A percentile compares a stretch with the other conserved stretches of the same genome.
Evolutionary conservation across 2,888 invertebrate species (phyloP).

Genomic region (Chrysolina oricalcia): DNA sequence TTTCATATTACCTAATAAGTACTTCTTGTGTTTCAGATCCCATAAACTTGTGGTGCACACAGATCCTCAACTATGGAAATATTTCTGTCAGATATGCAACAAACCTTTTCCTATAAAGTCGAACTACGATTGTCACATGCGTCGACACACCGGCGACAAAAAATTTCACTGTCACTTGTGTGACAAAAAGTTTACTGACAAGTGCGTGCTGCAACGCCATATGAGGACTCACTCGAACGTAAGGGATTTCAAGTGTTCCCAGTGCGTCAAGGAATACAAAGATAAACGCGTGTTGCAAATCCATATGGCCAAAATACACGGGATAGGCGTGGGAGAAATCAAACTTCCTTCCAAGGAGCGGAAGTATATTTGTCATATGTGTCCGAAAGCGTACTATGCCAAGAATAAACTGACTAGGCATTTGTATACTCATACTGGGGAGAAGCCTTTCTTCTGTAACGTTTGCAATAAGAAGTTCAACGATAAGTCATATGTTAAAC

Average conservation of each 20-base stretch:
- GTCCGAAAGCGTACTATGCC: slow-evolving; percentile 68
- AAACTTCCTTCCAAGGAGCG: slow-evolving; percentile 67
- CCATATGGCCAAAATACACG: slow-evolving; percentile 64
- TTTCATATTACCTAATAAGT: background rate
- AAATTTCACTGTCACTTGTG: slow-evolving; percentile 63
- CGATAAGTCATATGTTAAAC: slow-evolving; percentile 64
- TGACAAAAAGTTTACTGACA: slow-evolving; percentile 60
- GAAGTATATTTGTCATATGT: slow-evolving; percentile 63
- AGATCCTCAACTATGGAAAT: slow-evolving; percentile 63
- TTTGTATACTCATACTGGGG: slow-evolving; percentile 62
- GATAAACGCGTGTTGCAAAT: slow-evolving; percentile 66
- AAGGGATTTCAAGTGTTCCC: slow-evolving; percentile 68
- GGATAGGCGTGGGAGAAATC: slow-evolving; percentile 63
- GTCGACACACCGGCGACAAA: slow-evolving; percentile 62
- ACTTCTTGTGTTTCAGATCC: slow-evolving; percentile 53
- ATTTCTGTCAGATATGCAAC: slow-evolving; percentile 60
- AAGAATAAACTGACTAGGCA: slow-evolving; percentile 64
- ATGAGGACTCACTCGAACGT: slow-evolving; percentile 62
- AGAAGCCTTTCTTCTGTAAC: slow-evolving; percentile 61
- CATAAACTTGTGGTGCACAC: slow-evolving; percentile 65
- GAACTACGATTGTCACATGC: slow-evolving; percentile 63
- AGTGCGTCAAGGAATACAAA: slow-evolving; percentile 74
- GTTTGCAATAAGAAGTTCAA: slow-evolving; percentile 63
- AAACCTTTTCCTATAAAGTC: slow-evolving; percentile 65
- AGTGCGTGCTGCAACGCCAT: slow-evolving; percentile 61